phyloP scores from a whole-genome alignment of 2,113 vertebrate genomes.

The Notothenia coriiceps region DNA sequence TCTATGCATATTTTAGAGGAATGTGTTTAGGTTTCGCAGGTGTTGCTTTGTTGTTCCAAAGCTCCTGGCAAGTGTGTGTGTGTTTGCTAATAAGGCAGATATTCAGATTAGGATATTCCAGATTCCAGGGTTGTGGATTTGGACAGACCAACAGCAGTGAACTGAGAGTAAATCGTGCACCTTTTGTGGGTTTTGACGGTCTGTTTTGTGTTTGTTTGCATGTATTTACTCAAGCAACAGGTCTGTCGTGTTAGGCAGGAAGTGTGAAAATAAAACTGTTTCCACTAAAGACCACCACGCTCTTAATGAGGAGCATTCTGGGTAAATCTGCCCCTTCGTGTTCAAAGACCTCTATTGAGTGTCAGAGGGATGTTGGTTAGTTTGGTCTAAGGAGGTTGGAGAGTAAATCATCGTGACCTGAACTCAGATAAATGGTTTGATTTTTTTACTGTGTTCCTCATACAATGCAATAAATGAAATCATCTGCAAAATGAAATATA shows the following conservation, averaged over 20 bases:
- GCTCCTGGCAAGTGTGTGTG: conserved; percentile 17
- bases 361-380: conserved; percentile 1
- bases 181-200: conserved; percentile 19
- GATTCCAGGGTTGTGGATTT: conserved; percentile 45
- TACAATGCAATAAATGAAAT: conserved; percentile 8
- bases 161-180: conserved; percentile 15
- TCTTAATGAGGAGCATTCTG: conserved; percentile 42
- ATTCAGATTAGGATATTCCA: conserved; percentile 62
- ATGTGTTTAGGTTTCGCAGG: conserved; percentile 47
- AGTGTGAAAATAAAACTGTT: conserved; percentile 63
- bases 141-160: conserved; percentile 23
- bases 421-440: conserved; percentile 28
- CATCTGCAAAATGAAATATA: not conserved
- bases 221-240: conserved; percentile 39
- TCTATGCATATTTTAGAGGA: conserved; percentile 25
- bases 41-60: conserved; percentile 66
- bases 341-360: conserved; percentile 50
- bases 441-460: conserved; percentile 6
- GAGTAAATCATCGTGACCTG: conserved; percentile 20
- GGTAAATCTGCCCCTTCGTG: conserved; percentile 37
- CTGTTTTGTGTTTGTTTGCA: conserved; percentile 14
- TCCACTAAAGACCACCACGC: conserved; percentile 57
- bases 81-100: conserved; percentile 52
- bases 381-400: conserved; percentile 28
- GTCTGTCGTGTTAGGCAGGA: conserved; percentile 70